These are phyloP conservation scores for Triplophysa dalaica DNA, from an alignment of 2,113 vertebrate species.

Conservation along the genomic window DNA sequence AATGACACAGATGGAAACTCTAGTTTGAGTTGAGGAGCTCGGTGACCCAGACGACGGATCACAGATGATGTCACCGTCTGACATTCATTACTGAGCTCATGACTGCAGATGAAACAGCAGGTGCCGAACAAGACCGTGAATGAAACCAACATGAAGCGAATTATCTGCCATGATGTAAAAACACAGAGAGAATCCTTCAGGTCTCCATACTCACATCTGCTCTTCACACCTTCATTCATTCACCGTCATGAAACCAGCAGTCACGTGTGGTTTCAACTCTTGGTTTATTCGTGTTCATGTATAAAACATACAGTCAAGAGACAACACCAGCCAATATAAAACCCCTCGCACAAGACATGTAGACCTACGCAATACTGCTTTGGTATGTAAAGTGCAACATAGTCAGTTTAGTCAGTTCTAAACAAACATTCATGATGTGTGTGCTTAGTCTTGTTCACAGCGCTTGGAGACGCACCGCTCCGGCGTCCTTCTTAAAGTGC, in stretches of 20 bases:
- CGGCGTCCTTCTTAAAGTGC: conserved; percentile 85
- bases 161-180: no score
- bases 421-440: conserved; percentile 71
- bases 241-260: neutral
- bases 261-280: neutral
- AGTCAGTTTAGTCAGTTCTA: conserved; percentile 16
- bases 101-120: no score
- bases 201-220: no score
- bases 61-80: no score
- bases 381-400: conserved; percentile 92
- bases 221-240: neutral
- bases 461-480: conserved; percentile 64
- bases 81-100: no score
- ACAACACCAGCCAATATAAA: conserved; percentile 71
- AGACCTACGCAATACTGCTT: conserved; percentile 88
- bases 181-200: no score
- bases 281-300: conserved; percentile 62
- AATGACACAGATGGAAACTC: no score
- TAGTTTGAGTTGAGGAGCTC: no score
- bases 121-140: no score
- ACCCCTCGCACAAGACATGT: conserved; percentile 66
- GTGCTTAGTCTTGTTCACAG: conserved; percentile 77
- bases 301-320: conserved; percentile 71
- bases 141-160: no score
- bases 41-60: no score